Evolutionary conservation across 2,113 vertebrate genomes (phyloP).

Genomic region (Polypterus senegalus): DNA sequence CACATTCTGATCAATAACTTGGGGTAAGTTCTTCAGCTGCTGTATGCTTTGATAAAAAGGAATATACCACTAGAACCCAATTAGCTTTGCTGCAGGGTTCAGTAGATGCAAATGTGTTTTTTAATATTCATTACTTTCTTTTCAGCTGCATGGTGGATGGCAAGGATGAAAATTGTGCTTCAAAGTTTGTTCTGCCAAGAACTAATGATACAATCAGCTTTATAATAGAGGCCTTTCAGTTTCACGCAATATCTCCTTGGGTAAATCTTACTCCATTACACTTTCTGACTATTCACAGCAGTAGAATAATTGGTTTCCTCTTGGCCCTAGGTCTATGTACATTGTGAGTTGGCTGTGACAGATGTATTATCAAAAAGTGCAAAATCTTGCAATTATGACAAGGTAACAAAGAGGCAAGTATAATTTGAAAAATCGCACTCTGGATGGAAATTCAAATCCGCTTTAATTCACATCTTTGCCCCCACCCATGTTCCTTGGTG

Average conservation of each 20-base stretch:
- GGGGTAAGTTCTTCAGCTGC: neutral
- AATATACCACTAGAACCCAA: neutral
- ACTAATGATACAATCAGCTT: neutral
- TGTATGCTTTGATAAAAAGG: neutral
- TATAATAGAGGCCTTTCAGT: constrained; percentile 1
- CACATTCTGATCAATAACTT: neutral
- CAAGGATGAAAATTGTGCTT: neutral
- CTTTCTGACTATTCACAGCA: neutral
- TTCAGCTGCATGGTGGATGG: constrained; percentile 4
- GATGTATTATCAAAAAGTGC: neutral
- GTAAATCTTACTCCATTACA: neutral
- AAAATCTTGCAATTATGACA: neutral
- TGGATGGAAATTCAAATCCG: too few relatives aligned
- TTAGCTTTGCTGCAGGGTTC: neutral
- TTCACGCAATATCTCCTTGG: neutral
- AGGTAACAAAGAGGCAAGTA: neutral
- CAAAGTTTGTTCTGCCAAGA: neutral
- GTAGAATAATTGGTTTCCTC: neutral
- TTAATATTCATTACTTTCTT: neutral
- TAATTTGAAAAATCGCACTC: neutral
- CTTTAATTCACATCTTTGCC: too few relatives aligned
- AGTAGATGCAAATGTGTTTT: neutral
- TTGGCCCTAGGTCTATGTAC: neutral
- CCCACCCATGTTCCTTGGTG: too few relatives aligned
- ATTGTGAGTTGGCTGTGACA: neutral